These are phyloP conservation scores for Pyrrhura leucotis DNA, from an alignment of 2,797 vertebrate genomes.

Conservation along the genomic window DNA sequence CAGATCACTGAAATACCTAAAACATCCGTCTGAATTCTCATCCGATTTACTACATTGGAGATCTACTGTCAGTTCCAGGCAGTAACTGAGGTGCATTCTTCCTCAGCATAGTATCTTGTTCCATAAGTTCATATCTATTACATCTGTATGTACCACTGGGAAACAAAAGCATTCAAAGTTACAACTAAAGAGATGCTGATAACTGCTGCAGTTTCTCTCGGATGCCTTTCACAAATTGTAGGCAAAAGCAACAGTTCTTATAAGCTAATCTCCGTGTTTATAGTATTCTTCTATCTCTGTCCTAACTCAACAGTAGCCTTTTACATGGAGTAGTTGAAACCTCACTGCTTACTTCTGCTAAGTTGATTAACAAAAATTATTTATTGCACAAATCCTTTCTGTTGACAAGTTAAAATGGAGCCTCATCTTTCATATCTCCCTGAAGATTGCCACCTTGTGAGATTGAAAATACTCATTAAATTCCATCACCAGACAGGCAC, in stretches of 20 bases:
- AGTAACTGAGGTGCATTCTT: background rate
- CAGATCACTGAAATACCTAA: background rate
- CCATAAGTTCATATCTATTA: background rate
- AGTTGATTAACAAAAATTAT: slow-evolving; percentile 92
- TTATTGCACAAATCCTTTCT: slow-evolving; percentile 87
- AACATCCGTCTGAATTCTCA: background rate
- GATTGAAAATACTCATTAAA: slow-evolving; percentile 94
- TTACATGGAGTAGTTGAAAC: slow-evolving; percentile 62
- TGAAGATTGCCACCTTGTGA: slow-evolving; percentile 87
- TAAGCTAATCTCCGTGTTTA: background rate
- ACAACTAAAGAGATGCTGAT: background rate
- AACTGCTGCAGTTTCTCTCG: background rate
- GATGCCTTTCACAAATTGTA: background rate
- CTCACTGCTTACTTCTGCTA: slow-evolving; percentile 73
- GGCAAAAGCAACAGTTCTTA: slow-evolving; percentile 15
- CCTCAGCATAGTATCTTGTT: background rate
- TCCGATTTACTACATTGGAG: background rate
- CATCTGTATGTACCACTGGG: background rate
- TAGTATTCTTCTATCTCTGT: background rate
- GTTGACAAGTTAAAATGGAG: slow-evolving; percentile 86
- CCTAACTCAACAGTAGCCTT: slow-evolving; percentile 58
- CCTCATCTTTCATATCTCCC: slow-evolving; percentile 88
- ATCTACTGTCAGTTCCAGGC: background rate
- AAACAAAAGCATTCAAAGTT: background rate
- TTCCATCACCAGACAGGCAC: slow-evolving; percentile 85